Base-by-base conservation (phyloP, 2,113 vertebrate species). In the Rhineura floridana region DNA sequence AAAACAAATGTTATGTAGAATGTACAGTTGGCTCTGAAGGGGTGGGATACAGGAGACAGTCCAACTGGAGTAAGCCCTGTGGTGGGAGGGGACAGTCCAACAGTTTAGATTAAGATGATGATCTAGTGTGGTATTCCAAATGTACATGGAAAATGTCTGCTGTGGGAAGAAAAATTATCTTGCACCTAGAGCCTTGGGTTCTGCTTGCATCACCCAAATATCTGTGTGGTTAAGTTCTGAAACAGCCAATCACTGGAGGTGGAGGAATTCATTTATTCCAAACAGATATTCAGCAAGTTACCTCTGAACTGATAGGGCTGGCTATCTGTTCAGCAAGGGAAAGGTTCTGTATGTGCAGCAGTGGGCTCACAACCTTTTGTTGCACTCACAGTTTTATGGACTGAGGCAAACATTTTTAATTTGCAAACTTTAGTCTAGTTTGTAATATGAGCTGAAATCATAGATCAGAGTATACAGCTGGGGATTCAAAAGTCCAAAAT, bases 361-460 rank as follows among this genome's bases (percentile, higher is more conserved):
- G 48, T 48, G 46, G 46, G 6, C 15, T 52, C 70, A 28, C 33
- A 84, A 23, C 36, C 8, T 30, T 84, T 23, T 59, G 23, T 59
- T 75, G 52, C 39, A 59, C 55, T 59, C 17, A 75, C 21, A 33
- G 28, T 42, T 75, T 55, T 76, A 11, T 46, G 48, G 25, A 84
- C n/a, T 81, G 28, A 44, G 3, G 52, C 52, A 15, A 15, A 9
- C 15, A 55, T 28, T 7, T 28, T 23, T 81, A 39, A 36, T 69
- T n/a, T 50, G 44, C 44, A 48, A n/a, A 83, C 4, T 1, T 70
- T 6, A 50, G 42, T 36, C 9, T 23, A 82, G 86, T 90, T 78
- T 85, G 83, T 39, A 91, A 65, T 84, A 44, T 78, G n/a, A 75
- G 36, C 52, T 84, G 81, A 88, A 88, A 72, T n/a, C 30, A 83